A percentile compares a stretch with the other conserved stretches of the same genome.
Evolutionary conservation across 2,888 invertebrate genomes (phyloP).

Genomic region (Rhopalosiphum nymphaeae): DNA sequence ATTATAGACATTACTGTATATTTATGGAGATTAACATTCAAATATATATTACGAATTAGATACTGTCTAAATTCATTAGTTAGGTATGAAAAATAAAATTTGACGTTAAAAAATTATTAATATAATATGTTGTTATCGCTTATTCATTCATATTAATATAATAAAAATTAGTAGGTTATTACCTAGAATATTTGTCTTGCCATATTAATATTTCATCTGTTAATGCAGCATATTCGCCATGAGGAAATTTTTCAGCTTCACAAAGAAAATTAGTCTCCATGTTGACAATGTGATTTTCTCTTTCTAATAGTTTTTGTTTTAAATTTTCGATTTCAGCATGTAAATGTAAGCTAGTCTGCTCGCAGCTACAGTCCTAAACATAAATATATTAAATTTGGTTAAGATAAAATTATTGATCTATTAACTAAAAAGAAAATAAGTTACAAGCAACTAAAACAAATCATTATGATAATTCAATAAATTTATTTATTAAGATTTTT

Average conservation of each 20-base stretch:
- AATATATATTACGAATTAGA: too few species aligned
- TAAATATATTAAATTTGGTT: not conserved
- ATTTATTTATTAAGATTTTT: not conserved
- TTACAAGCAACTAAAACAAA: not conserved
- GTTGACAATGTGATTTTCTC: slow-evolving; percentile 85
- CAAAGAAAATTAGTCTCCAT: slow-evolving; percentile 89
- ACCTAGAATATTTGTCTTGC: slow-evolving; percentile 94
- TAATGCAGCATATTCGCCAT: slow-evolving; percentile 82
- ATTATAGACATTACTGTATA: too few species aligned
- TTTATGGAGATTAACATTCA: too few species aligned
- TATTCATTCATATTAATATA: not conserved
- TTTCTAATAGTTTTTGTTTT: slow-evolving; percentile 84
- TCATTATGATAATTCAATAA: not conserved
- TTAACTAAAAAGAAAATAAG: not conserved
- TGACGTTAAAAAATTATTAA: not conserved
- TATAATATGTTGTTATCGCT: not conserved
- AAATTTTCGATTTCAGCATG: slow-evolving; percentile 90
- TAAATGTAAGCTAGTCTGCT: slow-evolving; percentile 75
- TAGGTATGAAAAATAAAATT: not conserved
- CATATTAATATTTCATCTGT: slow-evolving; percentile 88
- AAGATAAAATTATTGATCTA: not conserved
- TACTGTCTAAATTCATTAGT: not conserved
- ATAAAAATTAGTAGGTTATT: slow-evolving; percentile 58
- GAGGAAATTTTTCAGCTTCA: slow-evolving; percentile 76
- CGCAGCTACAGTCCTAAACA: slow-evolving; percentile 70